Evolutionary conservation across 2,797 vertebrate genomes (phyloP).

Genomic region (Channa striata): DNA sequence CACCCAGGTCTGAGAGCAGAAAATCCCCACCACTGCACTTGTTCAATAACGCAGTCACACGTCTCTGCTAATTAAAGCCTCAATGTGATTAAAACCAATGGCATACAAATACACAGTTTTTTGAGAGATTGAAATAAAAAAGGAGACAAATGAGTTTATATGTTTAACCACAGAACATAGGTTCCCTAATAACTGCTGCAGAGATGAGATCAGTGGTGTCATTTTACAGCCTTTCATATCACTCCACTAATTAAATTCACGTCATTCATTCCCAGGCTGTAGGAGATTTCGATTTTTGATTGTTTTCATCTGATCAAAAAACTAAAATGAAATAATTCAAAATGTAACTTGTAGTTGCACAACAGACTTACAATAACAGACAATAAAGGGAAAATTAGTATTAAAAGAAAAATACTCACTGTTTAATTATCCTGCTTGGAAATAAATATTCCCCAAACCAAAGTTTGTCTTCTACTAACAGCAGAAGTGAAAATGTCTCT

Average conservation of each 20-base stretch:
- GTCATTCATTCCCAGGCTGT: constrained; percentile 51
- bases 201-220: constrained; percentile 71
- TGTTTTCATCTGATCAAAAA: constrained; percentile 10
- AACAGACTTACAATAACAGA: constrained; percentile 38
- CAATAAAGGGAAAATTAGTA: constrained; percentile 14
- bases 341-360: constrained; percentile 20
- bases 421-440: constrained; percentile 47
- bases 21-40: constrained; percentile 76
- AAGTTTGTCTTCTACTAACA: constrained; percentile 37
- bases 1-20: constrained; percentile 80
- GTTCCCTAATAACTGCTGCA: constrained; percentile 57
- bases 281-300: constrained; percentile 12
- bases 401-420: constrained; percentile 67
- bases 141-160: constrained; percentile 6
- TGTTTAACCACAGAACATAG: constrained; percentile 17
- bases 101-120: neutral
- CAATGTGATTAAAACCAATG: constrained; percentile 29
- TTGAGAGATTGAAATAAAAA: neutral
- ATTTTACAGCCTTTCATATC: constrained; percentile 65
- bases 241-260: constrained; percentile 59
- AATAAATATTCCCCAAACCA: constrained; percentile 47
- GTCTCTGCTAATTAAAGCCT: constrained; percentile 29
- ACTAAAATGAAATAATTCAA: constrained; percentile 35
- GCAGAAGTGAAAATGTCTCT: constrained; percentile 39
- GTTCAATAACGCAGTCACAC: constrained; percentile 66